A percentile compares a stretch with the other conserved stretches of the same genome.
Conservation (phyloP, 92 coral and sea anemone species). For the Paramuricea clavata region DNA sequence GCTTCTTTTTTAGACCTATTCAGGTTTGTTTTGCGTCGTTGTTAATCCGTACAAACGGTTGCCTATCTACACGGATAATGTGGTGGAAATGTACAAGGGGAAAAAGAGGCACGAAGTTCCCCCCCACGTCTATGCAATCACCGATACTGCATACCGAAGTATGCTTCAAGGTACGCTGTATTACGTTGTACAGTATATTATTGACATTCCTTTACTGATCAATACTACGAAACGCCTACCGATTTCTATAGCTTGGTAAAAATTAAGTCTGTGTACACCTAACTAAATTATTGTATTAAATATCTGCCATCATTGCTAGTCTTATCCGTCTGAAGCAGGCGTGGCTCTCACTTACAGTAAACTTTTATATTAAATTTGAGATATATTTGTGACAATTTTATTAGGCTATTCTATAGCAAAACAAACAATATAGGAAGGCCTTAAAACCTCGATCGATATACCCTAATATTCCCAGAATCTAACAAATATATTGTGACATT, state of each 20-base stretch:
- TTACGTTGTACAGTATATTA: too few species aligned
- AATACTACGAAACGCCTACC: not conserved
- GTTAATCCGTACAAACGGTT: slow-evolving; percentile 98
- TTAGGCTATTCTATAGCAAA: not conserved
- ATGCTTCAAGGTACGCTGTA: slow-evolving; percentile 99
- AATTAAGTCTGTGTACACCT: not conserved
- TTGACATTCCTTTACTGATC: not conserved
- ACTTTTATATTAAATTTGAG: not conserved
- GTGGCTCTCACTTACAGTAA: not conserved
- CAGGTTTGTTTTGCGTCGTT: slow-evolving; percentile 98
- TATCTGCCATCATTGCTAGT: not conserved
- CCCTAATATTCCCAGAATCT: not conserved
- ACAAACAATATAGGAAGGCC: not conserved
- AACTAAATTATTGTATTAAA: not conserved
- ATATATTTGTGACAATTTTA: not conserved
- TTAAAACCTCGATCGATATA: not conserved
- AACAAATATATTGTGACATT: not conserved
- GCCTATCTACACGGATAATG: slow-evolving; percentile 99
- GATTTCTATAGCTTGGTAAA: not conserved
- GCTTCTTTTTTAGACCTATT: slow-evolving; percentile 79
- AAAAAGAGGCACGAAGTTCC: slow-evolving; percentile 99
- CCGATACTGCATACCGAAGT: slow-evolving; percentile 97
- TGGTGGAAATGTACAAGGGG: slow-evolving; percentile 96
- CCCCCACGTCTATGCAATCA: slow-evolving; percentile 96
- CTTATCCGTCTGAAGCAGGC: not conserved